Conservation (phyloP, 2,113 vertebrate species). For the Syngnathus floridae region DNA sequence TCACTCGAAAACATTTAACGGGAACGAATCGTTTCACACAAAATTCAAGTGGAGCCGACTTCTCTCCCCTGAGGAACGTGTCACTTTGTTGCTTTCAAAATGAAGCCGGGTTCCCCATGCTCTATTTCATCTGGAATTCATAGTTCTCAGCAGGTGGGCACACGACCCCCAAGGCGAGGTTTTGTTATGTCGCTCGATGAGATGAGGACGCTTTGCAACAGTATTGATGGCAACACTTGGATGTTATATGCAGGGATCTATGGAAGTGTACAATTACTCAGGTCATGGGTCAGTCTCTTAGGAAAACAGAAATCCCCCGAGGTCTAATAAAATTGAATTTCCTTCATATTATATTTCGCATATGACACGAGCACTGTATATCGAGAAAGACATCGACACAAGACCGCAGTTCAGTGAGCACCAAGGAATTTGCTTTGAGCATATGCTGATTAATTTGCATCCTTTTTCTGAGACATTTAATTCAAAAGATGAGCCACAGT, state of each 20-base stretch:
- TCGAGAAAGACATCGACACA: not conserved
- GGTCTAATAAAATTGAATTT: not conserved
- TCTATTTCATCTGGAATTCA: slow-evolving; percentile 44
- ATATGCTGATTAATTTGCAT: no score
- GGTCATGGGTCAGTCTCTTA: slow-evolving; percentile 28
- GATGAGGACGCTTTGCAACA: slow-evolving; percentile 29
- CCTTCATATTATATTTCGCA: not conserved
- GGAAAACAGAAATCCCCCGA: not conserved
- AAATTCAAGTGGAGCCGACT: slow-evolving; percentile 26
- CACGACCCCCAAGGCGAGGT: slow-evolving; percentile 25
- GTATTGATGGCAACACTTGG: slow-evolving; percentile 41
- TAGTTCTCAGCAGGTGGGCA: slow-evolving; percentile 37
- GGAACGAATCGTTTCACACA: slow-evolving; percentile 36
- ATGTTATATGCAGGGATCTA: slow-evolving; percentile 16
- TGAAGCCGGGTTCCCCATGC: slow-evolving; percentile 18
- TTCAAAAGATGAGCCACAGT: no score
- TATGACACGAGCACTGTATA: not conserved
- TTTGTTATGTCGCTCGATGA: slow-evolving; percentile 3
- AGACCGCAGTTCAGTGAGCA: not conserved
- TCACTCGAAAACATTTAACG: slow-evolving; percentile 12
- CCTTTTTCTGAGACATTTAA: no score
- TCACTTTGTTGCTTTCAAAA: slow-evolving; percentile 46
- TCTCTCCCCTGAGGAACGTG: slow-evolving; percentile 18
- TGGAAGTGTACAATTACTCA: not conserved
- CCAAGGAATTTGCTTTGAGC: no score